Evolutionary conservation across 2,888 invertebrate genomes (phyloP), one percentile per base, ranked within the genome.

Genomic region (Callinectes sapidus): DNA sequence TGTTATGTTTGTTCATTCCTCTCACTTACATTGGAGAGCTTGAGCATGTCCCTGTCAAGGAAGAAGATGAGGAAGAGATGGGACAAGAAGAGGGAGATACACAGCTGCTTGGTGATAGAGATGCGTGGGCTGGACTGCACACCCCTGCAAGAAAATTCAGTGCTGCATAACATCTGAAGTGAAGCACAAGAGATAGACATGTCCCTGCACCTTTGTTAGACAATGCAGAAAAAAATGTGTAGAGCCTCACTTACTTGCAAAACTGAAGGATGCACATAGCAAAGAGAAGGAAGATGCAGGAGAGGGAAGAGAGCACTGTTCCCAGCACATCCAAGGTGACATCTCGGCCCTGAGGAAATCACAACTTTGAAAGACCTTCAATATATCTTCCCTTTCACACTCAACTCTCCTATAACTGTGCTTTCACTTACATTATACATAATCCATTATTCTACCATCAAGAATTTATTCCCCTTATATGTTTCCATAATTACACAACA

Each of bases 101-200:
- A 96, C 89, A 96, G 95, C 95, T 96, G 96, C 94, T 96, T 96
- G 95, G 96, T 96, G 93, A 96, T 96, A 8, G 96, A 96, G 92
- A 96, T 96, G n/a, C 96, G 95, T 90, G 94, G 32, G 48, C 23
- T 81, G 2, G 81, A 8, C 10, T 48, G 28, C 35, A 87, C 35
- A 35, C 81, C 81, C 81, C 81, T 81, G 81, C 14, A 16, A 18
- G 28, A 71, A 1, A 5, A 28, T 71, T 71, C 10, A 71, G 71
- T 28, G n/a, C 28, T n/a, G 71, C 10, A 28, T 13, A 71, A 71
- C n/a, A 71, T 28, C 23, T 28, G n/a, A 48, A 48, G 48, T 5
- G 48, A 48, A 48, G 48, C 48, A 48, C 48, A 48, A 48, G 48
- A 48, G 48, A 0, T 23, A 23, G 61, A 5, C 61, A 61, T 61